A percentile compares a stretch with the other conserved stretches of the same genome.
These are phyloP conservation scores for Limnephilus lunatus DNA, from an alignment of 2,888 invertebrate genomes.

Conservation along the genomic window DNA sequence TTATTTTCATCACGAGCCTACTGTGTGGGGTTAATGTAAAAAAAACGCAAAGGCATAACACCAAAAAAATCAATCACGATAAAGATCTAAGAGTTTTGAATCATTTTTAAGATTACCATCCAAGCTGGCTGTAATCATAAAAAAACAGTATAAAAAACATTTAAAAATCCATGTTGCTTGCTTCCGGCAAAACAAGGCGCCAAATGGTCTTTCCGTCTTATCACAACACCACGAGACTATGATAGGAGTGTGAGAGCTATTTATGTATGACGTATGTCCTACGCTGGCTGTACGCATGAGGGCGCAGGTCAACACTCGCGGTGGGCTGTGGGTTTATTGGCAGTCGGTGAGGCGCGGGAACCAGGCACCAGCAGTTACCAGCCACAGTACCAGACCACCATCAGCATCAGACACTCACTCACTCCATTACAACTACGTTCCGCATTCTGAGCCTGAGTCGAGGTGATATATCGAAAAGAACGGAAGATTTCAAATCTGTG, in stretches of 20 bases:
- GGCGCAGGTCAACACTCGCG: constrained; percentile 45
- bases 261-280: not conserved
- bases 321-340: constrained; percentile 33
- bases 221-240: not conserved
- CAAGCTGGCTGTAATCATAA: not conserved
- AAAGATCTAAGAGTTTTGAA: no score
- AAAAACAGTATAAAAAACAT: not conserved
- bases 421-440: not conserved
- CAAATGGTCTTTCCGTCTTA: not conserved
- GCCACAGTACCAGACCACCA: no score
- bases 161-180: no score
- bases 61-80: no score
- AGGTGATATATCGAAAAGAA: not conserved
- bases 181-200: not conserved
- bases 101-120: no score
- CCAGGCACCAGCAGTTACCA: not conserved
- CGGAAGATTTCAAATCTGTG: not conserved
- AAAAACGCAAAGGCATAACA: no score
- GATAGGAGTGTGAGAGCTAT: not conserved
- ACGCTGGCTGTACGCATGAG: constrained; percentile 33
- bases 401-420: not conserved
- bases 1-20: no score
- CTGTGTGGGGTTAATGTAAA: no score
- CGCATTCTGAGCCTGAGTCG: not conserved
- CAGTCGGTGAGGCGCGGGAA: not conserved